Evolutionary conservation across 2,113 vertebrate genomes (phyloP).

Genomic region (Cololabis saira): DNA sequence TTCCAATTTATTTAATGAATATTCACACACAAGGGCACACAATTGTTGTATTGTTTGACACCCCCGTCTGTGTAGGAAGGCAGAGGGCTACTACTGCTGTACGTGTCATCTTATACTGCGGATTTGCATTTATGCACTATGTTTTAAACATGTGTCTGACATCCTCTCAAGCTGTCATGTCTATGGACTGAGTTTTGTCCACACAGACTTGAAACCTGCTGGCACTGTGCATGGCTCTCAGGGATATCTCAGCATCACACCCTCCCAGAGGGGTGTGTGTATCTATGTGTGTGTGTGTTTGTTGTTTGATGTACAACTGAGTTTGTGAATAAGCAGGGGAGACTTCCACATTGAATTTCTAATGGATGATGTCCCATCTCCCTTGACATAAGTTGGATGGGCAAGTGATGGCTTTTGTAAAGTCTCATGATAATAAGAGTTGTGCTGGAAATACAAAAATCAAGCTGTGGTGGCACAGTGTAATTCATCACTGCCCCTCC

Average conservation of each 20-base stretch:
- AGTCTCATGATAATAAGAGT: constrained; percentile 62
- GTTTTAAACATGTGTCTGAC: constrained; percentile 77
- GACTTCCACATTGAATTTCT: constrained; percentile 54
- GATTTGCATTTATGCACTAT: constrained; percentile 70
- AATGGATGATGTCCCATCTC: constrained; percentile 50
- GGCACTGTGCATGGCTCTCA: constrained; percentile 47
- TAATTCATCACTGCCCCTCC: constrained; percentile 51
- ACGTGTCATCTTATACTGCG: constrained; percentile 46
- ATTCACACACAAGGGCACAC: constrained; percentile 23
- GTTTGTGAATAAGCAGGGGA: constrained; percentile 29
- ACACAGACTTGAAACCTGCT: constrained; percentile 51
- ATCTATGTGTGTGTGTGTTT: constrained; percentile 12
- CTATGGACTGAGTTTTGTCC: constrained; percentile 63
- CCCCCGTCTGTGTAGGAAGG: constrained; percentile 42
- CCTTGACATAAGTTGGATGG: constrained; percentile 56
- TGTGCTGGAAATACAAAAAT: constrained; percentile 66
- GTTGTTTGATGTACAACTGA: constrained; percentile 6
- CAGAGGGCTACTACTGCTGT: constrained; percentile 27
- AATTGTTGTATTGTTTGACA: constrained; percentile 43
- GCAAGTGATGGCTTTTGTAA: constrained; percentile 50
- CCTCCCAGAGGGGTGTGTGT: constrained; percentile 42
- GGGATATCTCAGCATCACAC: constrained; percentile 36
- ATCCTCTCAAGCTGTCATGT: constrained; percentile 55
- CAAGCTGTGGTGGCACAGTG: constrained; percentile 46
- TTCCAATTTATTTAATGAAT: constrained; percentile 16